Evolutionary conservation across 2,888 invertebrate genomes (phyloP).

Genomic region (Drosophila barbarae): DNA sequence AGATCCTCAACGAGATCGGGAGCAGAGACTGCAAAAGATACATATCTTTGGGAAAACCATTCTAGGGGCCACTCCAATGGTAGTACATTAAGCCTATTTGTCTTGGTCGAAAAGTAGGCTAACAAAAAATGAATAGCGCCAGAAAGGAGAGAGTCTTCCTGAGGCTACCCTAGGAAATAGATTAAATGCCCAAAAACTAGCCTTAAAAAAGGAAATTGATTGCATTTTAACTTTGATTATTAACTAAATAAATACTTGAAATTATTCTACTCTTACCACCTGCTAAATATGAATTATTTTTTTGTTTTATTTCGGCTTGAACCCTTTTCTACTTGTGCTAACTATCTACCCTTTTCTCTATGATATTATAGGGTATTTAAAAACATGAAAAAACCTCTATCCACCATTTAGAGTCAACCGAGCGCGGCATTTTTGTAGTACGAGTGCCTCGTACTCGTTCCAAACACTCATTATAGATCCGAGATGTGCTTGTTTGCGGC

Average conservation of each 20-base stretch:
- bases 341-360: not conserved
- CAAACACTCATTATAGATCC: constrained; percentile 42
- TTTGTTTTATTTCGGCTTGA: too few species aligned
- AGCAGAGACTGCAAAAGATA: constrained; percentile 6
- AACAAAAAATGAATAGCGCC: not conserved
- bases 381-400: constrained; percentile 48
- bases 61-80: constrained; percentile 47
- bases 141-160: too few species aligned
- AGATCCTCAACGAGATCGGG: constrained; percentile 5
- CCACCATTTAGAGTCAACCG: constrained; percentile 72
- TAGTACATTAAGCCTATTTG: constrained; percentile 43
- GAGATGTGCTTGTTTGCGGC: constrained; percentile 52
- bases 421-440: constrained; percentile 70
- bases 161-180: not conserved
- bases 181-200: accelerated
- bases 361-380: constrained; percentile 4
- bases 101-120: constrained; percentile 42
- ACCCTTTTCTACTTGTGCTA: too few species aligned
- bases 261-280: not conserved
- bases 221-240: too few species aligned
- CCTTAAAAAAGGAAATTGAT: too few species aligned
- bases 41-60: constrained; percentile 25
- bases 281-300: not conserved
- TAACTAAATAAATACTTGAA: not conserved
- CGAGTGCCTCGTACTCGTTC: constrained; percentile 50